These are phyloP conservation scores for Zoanthus sansibaricus DNA, from an alignment of 92 coral and sea anemone genomes.

Conservation along the genomic window DNA sequence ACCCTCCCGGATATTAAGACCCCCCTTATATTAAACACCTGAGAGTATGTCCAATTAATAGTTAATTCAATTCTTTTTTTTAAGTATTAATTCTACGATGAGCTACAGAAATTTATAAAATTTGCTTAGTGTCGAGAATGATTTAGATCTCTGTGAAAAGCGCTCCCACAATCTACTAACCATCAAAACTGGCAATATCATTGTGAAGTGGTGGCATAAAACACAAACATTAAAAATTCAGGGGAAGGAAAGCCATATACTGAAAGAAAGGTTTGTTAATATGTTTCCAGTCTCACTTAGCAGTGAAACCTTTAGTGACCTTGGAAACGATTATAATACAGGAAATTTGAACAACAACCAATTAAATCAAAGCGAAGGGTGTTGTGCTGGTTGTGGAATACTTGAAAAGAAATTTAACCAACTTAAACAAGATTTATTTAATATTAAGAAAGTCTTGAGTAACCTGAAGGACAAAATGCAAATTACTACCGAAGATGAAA, in stretches of 20 bases:
- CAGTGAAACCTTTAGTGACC: neutral
- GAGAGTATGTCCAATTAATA: too few relatives aligned
- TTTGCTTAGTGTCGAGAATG: neutral
- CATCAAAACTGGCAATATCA: constrained; percentile 9
- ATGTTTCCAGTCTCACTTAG: neutral
- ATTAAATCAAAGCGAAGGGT: neutral
- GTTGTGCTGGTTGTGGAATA: neutral
- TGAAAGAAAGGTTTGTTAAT: constrained; percentile 6
- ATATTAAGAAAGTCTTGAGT: neutral
- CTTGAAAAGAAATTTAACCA: constrained; percentile 1
- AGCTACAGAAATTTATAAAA: constrained; percentile 1
- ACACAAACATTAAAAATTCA: neutral
- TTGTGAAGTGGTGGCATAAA: constrained; percentile 3
- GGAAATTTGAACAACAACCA: neutral
- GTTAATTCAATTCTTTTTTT: too few relatives aligned
- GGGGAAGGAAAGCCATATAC: neutral
- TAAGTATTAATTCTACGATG: too few relatives aligned
- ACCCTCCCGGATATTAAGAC: too few relatives aligned
- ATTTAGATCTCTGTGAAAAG: constrained; percentile 4
- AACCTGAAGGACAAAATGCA: constrained; percentile 21
- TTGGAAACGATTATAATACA: neutral
- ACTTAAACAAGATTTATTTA: neutral
- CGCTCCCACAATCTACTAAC: constrained; percentile 20
- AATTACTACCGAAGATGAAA: neutral
- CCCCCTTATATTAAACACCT: too few relatives aligned